Evolutionary conservation across 2,113 vertebrate species (phyloP), one percentile per base, ranked within the genome.

Genomic region (Entomyzon cyanotis): DNA sequence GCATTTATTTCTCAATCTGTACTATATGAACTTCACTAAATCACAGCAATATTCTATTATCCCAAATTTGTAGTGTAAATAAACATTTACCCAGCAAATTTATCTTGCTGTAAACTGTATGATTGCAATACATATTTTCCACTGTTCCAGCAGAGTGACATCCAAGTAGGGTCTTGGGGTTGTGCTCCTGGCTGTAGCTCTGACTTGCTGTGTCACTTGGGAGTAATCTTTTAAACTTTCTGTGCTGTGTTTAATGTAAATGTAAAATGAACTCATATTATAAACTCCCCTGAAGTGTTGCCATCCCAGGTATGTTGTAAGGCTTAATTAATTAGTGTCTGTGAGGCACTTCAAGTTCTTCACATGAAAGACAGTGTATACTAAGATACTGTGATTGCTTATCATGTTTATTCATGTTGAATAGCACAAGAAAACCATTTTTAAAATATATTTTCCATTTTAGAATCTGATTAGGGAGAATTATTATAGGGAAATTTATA

Each of bases 311-410:
- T 87, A 76, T 84, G 56, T 74, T 87, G 83, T 95, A 93, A 81
- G 39, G 24, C n/a, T 94, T 93, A 90, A 93, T 95, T 92, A 94
- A 93, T 87, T 71, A 75, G 28, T n/a, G 35, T 55, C 73, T 81
- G 35, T 84, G 60, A 95, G 91, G 41, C 47, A 87, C 28, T 87
- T 87, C 33, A 60, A 93, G 42, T 28, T 87, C 62, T 67, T 69
- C 58, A 56, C 14, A 11, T 82, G 49, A 82, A 94, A 94, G 62
- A 47, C 30, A 62, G 12, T 17, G 35, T 46, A 50, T 67, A 41
- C 22, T 49, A 52, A 94, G 58, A 19, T n/a, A 60, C 12, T 87
- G 24, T 19, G 12, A 89, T 42, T 42, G 19, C 58, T 75, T 81
- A 37, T 55, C 39, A 15, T 44, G 30, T 50, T 93, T 93, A 84